phyloP scores from a whole-genome alignment of 2,888 invertebrate species.

The Pachycephus smyrnensis region DNA sequence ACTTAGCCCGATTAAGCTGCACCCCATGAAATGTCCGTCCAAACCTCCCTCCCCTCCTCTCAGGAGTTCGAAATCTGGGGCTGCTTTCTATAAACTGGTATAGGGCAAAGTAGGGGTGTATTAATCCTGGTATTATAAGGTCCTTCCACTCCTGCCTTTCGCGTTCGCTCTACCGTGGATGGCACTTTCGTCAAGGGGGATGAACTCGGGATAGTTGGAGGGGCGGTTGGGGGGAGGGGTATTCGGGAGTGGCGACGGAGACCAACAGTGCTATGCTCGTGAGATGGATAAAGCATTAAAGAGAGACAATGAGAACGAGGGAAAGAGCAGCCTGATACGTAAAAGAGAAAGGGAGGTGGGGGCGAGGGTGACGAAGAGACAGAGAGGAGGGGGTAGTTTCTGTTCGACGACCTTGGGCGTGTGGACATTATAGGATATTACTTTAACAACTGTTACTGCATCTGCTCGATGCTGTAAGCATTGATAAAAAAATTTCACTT shows the following conservation, averaged over 20 bases:
- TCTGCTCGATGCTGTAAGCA: neutral
- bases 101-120: constrained; percentile 47
- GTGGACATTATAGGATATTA: neutral
- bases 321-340: neutral
- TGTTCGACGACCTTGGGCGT: neutral
- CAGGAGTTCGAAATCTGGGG: constrained; percentile 33
- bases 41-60: neutral
- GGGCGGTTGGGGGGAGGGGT: neutral
- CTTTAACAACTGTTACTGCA: neutral
- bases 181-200: constrained; percentile 1
- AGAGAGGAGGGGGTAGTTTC: neutral
- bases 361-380: neutral
- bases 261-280: neutral
- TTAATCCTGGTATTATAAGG: constrained; percentile 55
- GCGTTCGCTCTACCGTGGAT: constrained; percentile 1
- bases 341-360: neutral
- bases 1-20: neutral
- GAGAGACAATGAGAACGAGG: neutral
- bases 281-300: neutral
- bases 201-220: neutral
- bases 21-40: neutral
- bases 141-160: constrained; percentile 16
- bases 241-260: neutral
- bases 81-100: constrained; percentile 53
- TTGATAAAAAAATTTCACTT: neutral